phyloP scores from a whole-genome alignment of 2,113 vertebrate genomes.

The Oophaga pumilio region DNA sequence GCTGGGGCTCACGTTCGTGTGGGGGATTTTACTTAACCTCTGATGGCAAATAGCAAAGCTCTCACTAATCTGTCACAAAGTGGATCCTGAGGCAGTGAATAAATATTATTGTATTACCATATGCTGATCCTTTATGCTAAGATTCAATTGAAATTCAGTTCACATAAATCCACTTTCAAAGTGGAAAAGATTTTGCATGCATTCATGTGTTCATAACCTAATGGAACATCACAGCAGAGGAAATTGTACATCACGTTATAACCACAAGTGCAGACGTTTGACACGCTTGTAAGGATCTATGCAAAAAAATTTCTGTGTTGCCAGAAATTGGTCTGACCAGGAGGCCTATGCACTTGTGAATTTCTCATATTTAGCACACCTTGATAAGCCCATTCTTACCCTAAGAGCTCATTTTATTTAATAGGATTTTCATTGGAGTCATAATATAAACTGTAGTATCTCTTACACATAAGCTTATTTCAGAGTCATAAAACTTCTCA shows the following conservation, averaged over 20 bases:
- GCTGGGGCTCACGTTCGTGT: background rate
- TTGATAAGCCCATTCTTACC: slow-evolving; percentile 39
- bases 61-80: slow-evolving; percentile 30
- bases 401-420: slow-evolving; percentile 30
- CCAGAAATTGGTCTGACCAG: slow-evolving; percentile 40
- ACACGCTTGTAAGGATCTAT: slow-evolving; percentile 38
- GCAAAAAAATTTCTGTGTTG: slow-evolving; percentile 26
- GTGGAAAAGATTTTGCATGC: slow-evolving; percentile 41
- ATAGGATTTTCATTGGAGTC: slow-evolving; percentile 29
- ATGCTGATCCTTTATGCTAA: slow-evolving; percentile 22
- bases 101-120: slow-evolving; percentile 39
- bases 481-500: background rate
- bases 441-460: slow-evolving; percentile 17
- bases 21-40: slow-evolving; percentile 20
- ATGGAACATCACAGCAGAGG: slow-evolving; percentile 50
- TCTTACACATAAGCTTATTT: slow-evolving; percentile 16
- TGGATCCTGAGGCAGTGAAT: slow-evolving; percentile 37
- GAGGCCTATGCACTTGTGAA: slow-evolving; percentile 27
- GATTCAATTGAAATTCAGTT: slow-evolving; percentile 43
- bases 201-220: slow-evolving; percentile 47
- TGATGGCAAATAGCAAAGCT: slow-evolving; percentile 32
- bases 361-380: slow-evolving; percentile 21
- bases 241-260: slow-evolving; percentile 48
- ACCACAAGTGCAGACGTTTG: slow-evolving; percentile 37
- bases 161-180: slow-evolving; percentile 49